Evolutionary conservation across 2,888 invertebrate genomes (phyloP), one percentile per base, ranked within the genome.

Genomic region (Penaeus monodon): DNA sequence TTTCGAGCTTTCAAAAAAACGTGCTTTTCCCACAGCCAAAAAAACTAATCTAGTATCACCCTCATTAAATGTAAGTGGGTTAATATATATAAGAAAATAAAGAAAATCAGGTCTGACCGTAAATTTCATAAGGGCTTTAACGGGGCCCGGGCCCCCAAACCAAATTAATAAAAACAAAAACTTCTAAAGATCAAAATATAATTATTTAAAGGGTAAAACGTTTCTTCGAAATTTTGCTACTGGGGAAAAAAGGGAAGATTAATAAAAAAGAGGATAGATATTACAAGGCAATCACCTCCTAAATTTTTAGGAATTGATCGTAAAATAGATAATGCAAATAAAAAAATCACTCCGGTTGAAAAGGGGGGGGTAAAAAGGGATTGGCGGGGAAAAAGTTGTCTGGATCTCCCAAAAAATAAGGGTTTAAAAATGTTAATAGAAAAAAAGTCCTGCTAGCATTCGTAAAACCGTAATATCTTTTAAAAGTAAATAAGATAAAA

Each of bases 341-440:
- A n/a, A n/a, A n/a, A n/a, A n/a, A n/a, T n/a, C n/a, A n/a, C n/a
- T n/a, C n/a, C n/a, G n/a, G n/a, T n/a, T n/a, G n/a, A n/a, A n/a
- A n/a, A n/a, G n/a, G n/a, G n/a, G n/a, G n/a, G n/a, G n/a, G n/a
- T n/a, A n/a, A n/a, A n/a, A 94, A 91, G 91, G 95, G 94, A 90
- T 95, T 95, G 10, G 95, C 95, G 0, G 94, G 94, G 33, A 94
- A 94, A 93, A 95, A 96, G 93, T 96, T 96, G 93, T 96, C 96
- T 0, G 95, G 95, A 63, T 96, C 95, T 91, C 94, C 94, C 92
- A 96, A 91, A 91, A 95, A 89, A 91, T 94, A 94, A 0, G 95
- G 95, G 7, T 92, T 93, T 89, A 92, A 92, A 92, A 95, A 91
- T 2, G 93, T 93, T 92, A 95, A 91, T 90, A 93, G 90, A n/a